phyloP scores from a whole-genome alignment of 1,140 invertebrate genomes.

The Drosophila ironensis region DNA sequence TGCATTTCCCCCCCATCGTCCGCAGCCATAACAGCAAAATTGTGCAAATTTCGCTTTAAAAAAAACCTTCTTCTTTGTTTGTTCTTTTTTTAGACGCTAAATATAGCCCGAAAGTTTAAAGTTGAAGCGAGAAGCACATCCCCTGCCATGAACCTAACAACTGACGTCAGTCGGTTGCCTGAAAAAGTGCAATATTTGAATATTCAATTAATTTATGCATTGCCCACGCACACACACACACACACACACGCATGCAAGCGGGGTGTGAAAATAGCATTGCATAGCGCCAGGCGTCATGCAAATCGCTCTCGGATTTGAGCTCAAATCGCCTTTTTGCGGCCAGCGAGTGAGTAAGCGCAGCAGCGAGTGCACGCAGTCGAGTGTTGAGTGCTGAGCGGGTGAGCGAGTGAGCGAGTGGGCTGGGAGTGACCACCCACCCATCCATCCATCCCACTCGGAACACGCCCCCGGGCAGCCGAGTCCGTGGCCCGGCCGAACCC shows the following conservation, averaged over 20 bases:
- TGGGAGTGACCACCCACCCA: slow-evolving; percentile 16
- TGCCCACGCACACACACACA: not conserved
- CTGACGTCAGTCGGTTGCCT: slow-evolving; percentile 52
- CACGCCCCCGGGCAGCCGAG: slow-evolving; percentile 56
- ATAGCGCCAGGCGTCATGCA: slow-evolving; percentile 38
- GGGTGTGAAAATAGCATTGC: slow-evolving; percentile 46
- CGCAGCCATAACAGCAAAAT: slow-evolving; percentile 42
- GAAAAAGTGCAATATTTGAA: slow-evolving; percentile 62
- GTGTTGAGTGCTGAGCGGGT: no score
- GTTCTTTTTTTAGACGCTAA: slow-evolving; percentile 49
- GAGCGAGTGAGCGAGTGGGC: not conserved
- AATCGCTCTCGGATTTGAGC: slow-evolving; percentile 24
- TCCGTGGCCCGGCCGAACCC: slow-evolving; percentile 40
- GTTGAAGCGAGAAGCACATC: slow-evolving; percentile 58
- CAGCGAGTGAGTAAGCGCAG: no score
- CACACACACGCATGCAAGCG: no score
- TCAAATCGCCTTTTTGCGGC: not conserved
- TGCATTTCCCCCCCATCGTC: slow-evolving; percentile 10
- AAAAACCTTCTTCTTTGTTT: slow-evolving; percentile 20
- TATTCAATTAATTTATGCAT: slow-evolving; percentile 69
- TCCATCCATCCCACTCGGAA: slow-evolving; percentile 17
- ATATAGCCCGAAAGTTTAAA: slow-evolving; percentile 68
- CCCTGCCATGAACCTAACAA: not conserved
- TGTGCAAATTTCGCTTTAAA: not conserved
- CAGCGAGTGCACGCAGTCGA: slow-evolving; percentile 9